These are phyloP conservation scores for Monochamus alternatus DNA, from an alignment of 2,888 invertebrate species.

Conservation along the genomic window DNA sequence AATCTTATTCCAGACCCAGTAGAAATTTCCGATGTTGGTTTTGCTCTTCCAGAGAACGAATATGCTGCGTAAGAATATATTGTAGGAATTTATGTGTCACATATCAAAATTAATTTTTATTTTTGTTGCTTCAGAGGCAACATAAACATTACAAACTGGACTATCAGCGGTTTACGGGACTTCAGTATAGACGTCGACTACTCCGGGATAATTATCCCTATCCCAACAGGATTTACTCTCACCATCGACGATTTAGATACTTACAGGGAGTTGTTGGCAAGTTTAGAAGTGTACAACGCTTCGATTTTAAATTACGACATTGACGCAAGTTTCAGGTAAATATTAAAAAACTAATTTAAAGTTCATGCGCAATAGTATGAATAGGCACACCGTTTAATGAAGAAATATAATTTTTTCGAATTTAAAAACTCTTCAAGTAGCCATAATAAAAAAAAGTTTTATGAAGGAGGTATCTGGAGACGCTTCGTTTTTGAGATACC, in stretches of 20 bases:
- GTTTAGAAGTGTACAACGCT: not conserved
- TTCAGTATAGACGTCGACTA: not conserved
- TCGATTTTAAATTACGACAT: not conserved
- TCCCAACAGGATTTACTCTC: constrained; percentile 7
- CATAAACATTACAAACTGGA: not conserved
- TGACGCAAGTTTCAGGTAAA: not conserved
- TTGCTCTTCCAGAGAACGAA: not conserved
- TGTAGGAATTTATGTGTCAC: too few species aligned
- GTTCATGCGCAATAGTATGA: too few species aligned
- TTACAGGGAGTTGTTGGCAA: not conserved
- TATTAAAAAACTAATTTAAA: not conserved
- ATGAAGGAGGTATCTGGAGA: too few species aligned
- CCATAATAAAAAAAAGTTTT: too few species aligned
- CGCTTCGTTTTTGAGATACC: too few species aligned
- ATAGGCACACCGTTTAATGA: too few species aligned
- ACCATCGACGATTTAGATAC: not conserved
- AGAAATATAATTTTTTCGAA: too few species aligned
- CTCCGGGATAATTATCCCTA: constrained; percentile 1
- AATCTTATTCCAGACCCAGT: not conserved
- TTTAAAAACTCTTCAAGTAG: too few species aligned
- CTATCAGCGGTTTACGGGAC: not conserved
- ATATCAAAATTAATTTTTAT: not conserved
- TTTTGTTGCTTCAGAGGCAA: constrained; percentile 1
- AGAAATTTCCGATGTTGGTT: not conserved
- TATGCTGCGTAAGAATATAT: not conserved